A percentile compares a stretch with the other conserved stretches of the same genome.
phyloP scores from a whole-genome alignment of 2,888 invertebrate genomes.

The Diarsia mendica region DNA sequence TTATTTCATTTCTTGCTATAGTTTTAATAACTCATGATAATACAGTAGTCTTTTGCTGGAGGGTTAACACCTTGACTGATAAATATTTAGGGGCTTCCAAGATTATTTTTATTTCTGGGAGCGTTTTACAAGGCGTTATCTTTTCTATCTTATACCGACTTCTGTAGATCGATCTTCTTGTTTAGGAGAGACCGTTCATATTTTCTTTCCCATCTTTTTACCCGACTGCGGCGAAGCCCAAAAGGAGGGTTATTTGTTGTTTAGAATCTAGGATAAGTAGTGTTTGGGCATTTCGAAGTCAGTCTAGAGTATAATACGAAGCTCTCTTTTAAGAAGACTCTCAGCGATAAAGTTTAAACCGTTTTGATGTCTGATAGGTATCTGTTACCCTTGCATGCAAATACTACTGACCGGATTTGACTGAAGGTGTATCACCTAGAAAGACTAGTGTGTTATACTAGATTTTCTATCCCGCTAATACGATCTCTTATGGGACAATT shows the following conservation, averaged over 20 bases:
- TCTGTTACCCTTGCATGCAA: too few species aligned
- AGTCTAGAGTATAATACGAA: not conserved
- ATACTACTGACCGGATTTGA: too few species aligned
- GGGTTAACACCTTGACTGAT: slow-evolving; percentile 33
- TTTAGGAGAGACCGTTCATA: not conserved
- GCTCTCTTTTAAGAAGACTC: not conserved
- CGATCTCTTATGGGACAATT: too few species aligned
- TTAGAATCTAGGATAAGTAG: not conserved
- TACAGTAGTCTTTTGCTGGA: slow-evolving; percentile 16
- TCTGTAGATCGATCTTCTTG: not conserved
- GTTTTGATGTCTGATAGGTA: too few species aligned
- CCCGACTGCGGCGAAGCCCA: too few species aligned
- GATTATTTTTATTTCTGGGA: not conserved
- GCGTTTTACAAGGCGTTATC: not conserved
- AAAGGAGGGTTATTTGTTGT: too few species aligned
- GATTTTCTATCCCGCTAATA: too few species aligned
- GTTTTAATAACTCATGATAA: slow-evolving; percentile 33
- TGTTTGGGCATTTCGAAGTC: not conserved
- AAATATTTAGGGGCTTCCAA: slow-evolving; percentile 6
- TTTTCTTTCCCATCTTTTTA: not conserved
- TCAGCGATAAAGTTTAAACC: too few species aligned
- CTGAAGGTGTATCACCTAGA: too few species aligned
- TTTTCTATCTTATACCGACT: not conserved
- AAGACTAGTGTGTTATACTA: too few species aligned
- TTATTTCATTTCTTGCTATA: slow-evolving; percentile 32